These are phyloP conservation scores for Saturnia japonica DNA, from an alignment of 2,888 invertebrate species.

Conservation along the genomic window DNA sequence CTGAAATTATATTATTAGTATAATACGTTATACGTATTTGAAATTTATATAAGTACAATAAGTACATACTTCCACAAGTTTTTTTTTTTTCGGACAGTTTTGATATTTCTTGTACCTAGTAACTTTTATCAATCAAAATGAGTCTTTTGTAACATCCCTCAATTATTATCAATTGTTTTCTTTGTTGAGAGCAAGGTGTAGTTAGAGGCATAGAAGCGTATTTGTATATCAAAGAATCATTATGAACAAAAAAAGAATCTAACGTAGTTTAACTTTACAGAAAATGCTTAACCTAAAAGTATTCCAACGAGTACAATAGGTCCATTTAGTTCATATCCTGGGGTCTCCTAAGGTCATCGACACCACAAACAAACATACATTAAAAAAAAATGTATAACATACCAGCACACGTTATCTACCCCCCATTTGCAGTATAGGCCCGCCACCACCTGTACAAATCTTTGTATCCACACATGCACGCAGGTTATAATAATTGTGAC, in stretches of 20 bases:
- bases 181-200: too few species aligned
- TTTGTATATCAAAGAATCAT: too few species aligned
- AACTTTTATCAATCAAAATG: too few species aligned
- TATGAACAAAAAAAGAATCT: background rate
- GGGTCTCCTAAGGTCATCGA: constrained; percentile 33
- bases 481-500: constrained; percentile 35
- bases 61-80: too few species aligned
- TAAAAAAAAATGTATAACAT: constrained; percentile 24
- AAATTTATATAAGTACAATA: too few species aligned
- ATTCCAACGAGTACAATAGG: background rate
- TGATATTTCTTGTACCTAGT: too few species aligned
- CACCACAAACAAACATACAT: constrained; percentile 34
- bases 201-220: too few species aligned
- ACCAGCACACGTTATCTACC: constrained; percentile 35
- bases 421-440: constrained; percentile 25
- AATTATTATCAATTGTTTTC: too few species aligned
- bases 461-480: constrained; percentile 28
- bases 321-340: constrained; percentile 15
- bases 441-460: constrained; percentile 42
- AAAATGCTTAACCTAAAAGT: background rate
- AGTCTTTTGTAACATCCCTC: too few species aligned
- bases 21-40: too few species aligned
- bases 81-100: too few species aligned
- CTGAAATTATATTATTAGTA: too few species aligned
- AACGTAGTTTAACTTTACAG: background rate